Evolutionary conservation across 1,140 invertebrate genomes (phyloP).

Genomic region (Musca vetustissima): DNA sequence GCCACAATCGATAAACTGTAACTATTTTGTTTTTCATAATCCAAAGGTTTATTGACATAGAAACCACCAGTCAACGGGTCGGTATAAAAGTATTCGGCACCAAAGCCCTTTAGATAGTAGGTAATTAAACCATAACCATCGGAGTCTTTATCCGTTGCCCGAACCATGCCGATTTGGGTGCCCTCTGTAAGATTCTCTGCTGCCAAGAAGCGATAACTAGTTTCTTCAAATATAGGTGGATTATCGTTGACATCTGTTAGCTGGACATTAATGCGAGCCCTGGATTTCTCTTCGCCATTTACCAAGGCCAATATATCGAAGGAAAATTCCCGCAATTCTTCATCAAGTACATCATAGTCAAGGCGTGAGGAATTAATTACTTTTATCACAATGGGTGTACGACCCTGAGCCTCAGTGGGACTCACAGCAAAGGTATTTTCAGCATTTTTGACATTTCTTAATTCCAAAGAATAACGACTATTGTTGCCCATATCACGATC

Average conservation of each 20-base stretch:
- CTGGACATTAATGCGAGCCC: conserved; percentile 70
- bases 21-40: conserved; percentile 77
- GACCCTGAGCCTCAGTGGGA: conserved; percentile 68
- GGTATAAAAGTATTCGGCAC: conserved; percentile 71
- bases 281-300: conserved; percentile 63
- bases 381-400: conserved; percentile 74
- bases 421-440: conserved; percentile 67
- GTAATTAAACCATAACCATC: conserved; percentile 70
- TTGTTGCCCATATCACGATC: conserved; percentile 77
- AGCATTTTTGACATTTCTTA: conserved; percentile 65
- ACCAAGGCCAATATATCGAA: conserved; percentile 74
- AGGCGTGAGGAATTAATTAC: conserved; percentile 66
- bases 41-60: conserved; percentile 63
- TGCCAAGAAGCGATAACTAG: conserved; percentile 66
- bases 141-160: conserved; percentile 72
- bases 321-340: conserved; percentile 62
- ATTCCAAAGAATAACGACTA: conserved; percentile 67
- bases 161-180: conserved; percentile 65
- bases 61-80: conserved; percentile 67
- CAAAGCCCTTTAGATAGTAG: conserved; percentile 74
- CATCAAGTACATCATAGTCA: conserved; percentile 71
- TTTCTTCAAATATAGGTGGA: conserved; percentile 69
- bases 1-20: conserved; percentile 78
- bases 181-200: conserved; percentile 66
- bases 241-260: conserved; percentile 82